These are phyloP conservation scores for Periophthalmus modestus DNA, from an alignment of 2,113 vertebrate species.

Conservation along the genomic window DNA sequence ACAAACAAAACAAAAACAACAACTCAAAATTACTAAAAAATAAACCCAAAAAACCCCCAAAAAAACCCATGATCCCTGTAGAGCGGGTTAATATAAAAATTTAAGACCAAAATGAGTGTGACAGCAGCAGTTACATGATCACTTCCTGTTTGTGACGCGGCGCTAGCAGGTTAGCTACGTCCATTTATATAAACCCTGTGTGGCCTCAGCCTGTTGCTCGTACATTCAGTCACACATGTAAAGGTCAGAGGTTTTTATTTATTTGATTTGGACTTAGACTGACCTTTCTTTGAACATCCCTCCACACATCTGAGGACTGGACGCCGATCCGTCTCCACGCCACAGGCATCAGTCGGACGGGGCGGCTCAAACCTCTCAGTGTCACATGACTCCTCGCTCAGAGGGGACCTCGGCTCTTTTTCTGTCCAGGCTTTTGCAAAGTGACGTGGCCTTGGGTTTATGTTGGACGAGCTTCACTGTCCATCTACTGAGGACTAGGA, in stretches of 20 bases:
- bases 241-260: slow-evolving; percentile 49
- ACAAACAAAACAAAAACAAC: too few species aligned
- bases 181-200: too few species aligned
- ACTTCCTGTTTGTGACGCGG: too few species aligned
- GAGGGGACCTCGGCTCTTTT: not conserved
- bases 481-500: not conserved
- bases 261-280: slow-evolving; percentile 17
- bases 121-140: too few species aligned
- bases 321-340: slow-evolving; percentile 21
- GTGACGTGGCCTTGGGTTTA: not conserved
- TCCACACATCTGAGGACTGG: slow-evolving; percentile 30
- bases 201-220: slow-evolving; percentile 5
- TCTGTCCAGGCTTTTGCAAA: not conserved
- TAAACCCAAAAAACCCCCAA: too few species aligned
- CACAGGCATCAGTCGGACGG: slow-evolving; percentile 18
- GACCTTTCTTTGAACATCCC: slow-evolving; percentile 71
- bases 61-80: too few species aligned
- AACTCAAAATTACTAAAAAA: too few species aligned
- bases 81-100: too few species aligned
- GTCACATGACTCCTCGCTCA: not conserved
- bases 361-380: not conserved
- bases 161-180: too few species aligned
- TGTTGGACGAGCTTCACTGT: not conserved
- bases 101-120: too few species aligned
- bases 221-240: slow-evolving; percentile 36